Conservation (phyloP, 2,113 vertebrate species). For the Struthio camelus region DNA sequence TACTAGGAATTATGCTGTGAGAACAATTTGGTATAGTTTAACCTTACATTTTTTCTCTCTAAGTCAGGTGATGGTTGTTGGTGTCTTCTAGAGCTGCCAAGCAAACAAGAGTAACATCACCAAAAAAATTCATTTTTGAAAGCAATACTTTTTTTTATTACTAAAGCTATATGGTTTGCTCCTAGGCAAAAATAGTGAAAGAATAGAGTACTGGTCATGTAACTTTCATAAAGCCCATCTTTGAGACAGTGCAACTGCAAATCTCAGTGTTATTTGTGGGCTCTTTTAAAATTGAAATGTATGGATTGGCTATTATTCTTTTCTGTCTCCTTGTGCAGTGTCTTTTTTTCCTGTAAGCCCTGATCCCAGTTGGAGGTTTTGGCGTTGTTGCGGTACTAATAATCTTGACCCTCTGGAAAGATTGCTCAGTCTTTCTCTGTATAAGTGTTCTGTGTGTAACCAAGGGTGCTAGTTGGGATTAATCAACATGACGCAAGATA, state of each 20-base stretch:
- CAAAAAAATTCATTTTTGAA: neutral
- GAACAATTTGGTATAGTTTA: neutral
- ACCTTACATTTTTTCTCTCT: neutral
- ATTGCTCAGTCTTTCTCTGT: neutral
- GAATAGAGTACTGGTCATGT: neutral
- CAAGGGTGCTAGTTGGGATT: neutral
- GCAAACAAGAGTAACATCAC: neutral
- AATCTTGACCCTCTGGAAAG: neutral
- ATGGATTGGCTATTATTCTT: neutral
- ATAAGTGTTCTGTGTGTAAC: neutral
- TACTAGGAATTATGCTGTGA: neutral
- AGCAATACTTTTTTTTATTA: slow-evolving; percentile 13
- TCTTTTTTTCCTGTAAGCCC: neutral
- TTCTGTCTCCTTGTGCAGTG: neutral
- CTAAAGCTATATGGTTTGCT: neutral
- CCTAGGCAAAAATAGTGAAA: slow-evolving; percentile 29
- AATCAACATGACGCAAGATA: neutral
- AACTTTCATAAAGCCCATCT: neutral
- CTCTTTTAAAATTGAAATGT: neutral
- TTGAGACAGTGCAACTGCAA: neutral
- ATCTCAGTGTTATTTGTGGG: slow-evolving; percentile 1
- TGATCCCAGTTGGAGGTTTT: neutral
- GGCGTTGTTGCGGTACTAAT: neutral
- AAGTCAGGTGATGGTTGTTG: neutral
- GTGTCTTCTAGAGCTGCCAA: neutral